Conservation (phyloP, 2,113 vertebrate species). For the Phainopepla nitens region DNA sequence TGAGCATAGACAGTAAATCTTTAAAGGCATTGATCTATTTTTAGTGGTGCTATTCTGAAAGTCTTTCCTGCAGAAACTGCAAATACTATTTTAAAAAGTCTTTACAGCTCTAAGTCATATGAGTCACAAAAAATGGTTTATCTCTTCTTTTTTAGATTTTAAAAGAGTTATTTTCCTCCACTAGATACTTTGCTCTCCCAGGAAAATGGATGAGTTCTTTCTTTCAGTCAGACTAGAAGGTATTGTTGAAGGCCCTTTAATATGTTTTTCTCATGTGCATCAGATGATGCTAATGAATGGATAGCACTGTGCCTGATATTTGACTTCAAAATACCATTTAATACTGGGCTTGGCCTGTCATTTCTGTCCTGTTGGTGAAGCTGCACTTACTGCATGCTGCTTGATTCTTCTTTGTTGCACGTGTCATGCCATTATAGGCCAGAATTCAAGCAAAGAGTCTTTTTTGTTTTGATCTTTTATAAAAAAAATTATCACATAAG, state of each 20-base stretch:
- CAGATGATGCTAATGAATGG: neutral
- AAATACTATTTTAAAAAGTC: slow-evolving; percentile 41
- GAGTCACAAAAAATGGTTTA: slow-evolving; percentile 10
- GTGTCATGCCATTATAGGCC: neutral
- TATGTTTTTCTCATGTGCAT: neutral
- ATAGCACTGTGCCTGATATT: neutral
- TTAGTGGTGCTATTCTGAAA: slow-evolving; percentile 26
- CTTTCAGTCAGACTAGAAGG: neutral
- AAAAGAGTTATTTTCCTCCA: neutral
- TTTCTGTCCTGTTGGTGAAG: neutral
- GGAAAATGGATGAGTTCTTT: neutral
- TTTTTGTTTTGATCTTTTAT: neutral
- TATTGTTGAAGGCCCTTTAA: neutral
- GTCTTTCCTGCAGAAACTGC: slow-evolving; percentile 14
- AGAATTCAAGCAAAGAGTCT: neutral
- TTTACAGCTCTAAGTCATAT: slow-evolving; percentile 24
- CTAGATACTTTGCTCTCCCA: neutral
- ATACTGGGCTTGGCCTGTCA: neutral
- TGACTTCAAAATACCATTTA: neutral
- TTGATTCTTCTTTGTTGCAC: neutral
- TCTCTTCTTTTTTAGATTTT: neutral
- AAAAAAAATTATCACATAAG: neutral
- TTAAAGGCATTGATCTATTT: slow-evolving; percentile 9
- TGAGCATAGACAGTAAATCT: neutral
- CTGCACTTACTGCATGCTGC: neutral